These are phyloP conservation scores for Pocillopora meandrina DNA, from an alignment of 92 coral and sea anemone species.

Conservation along the genomic window DNA sequence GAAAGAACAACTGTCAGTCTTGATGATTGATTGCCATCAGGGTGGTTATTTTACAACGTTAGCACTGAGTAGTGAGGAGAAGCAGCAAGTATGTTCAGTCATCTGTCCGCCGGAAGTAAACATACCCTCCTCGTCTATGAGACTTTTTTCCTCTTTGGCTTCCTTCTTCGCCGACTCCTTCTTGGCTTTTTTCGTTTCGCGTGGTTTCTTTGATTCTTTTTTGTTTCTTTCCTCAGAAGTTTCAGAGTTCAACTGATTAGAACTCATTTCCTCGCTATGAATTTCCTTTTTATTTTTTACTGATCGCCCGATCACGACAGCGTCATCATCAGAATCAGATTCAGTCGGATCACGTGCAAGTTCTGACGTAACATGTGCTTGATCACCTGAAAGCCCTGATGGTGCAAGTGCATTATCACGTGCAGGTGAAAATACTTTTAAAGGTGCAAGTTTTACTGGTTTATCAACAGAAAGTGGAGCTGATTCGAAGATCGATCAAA, in stretches of 20 bases:
- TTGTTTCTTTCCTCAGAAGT: slow-evolving; percentile 9
- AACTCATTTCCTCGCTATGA: background rate
- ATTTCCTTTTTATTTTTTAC: slow-evolving; percentile 5
- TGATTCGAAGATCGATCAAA: background rate
- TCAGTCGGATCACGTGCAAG: slow-evolving; percentile 53
- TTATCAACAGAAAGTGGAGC: background rate
- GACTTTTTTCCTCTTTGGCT: background rate
- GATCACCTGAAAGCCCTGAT: background rate
- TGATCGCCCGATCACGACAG: slow-evolving; percentile 75
- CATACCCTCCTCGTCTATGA: slow-evolving; percentile 22
- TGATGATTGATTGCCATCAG: background rate
- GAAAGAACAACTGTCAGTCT: background rate
- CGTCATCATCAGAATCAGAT: slow-evolving; percentile 78
- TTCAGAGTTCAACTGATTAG: background rate
- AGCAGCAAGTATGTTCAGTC: slow-evolving; percentile 1
- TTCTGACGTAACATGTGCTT: slow-evolving; percentile 5
- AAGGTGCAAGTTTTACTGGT: background rate
- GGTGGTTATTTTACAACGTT: slow-evolving; percentile 13
- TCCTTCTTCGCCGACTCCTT: slow-evolving; percentile 1
- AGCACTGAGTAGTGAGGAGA: background rate
- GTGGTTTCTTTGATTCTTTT: background rate
- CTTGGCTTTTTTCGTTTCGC: slow-evolving; percentile 10
- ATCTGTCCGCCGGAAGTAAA: background rate
- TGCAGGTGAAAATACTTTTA: background rate
- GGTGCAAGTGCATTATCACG: slow-evolving; percentile 18